phyloP scores from a whole-genome alignment of 2,797 vertebrate genomes.

The Periophthalmus magnuspinnatus region DNA sequence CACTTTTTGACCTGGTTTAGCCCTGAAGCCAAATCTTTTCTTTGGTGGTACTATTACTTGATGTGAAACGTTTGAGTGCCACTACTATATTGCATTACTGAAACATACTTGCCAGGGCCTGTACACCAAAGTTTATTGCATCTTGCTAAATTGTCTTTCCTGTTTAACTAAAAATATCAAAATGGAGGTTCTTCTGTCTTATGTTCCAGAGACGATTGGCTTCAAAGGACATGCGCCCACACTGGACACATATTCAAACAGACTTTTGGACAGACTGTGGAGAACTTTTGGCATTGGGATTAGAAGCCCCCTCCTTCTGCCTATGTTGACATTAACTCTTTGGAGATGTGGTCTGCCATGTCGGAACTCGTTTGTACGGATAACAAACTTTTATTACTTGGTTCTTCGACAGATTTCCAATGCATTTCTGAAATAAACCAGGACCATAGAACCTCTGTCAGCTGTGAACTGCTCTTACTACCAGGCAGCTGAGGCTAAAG shows the following conservation, averaged over 20 bases:
- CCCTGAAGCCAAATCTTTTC: too few relatives aligned
- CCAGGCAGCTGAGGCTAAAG: slow-evolving; percentile 5
- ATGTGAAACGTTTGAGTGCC: too few relatives aligned
- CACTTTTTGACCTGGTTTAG: too few relatives aligned
- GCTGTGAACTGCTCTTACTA: background rate
- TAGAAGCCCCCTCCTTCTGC: slow-evolving; percentile 1
- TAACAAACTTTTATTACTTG: slow-evolving; percentile 22
- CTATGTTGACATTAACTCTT: slow-evolving; percentile 16
- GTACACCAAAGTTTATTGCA: background rate
- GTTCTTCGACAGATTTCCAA: slow-evolving; percentile 23
- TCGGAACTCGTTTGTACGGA: slow-evolving; percentile 32
- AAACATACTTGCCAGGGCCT: too few relatives aligned
- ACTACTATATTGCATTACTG: too few relatives aligned
- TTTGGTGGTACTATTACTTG: too few relatives aligned
- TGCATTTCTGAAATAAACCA: background rate
- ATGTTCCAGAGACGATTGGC: background rate
- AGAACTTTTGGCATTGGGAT: background rate
- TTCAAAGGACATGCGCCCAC: background rate
- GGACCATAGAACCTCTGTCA: too few relatives aligned
- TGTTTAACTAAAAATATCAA: background rate
- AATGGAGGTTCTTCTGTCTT: background rate
- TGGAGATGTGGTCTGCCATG: slow-evolving; percentile 45
- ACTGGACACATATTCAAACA: background rate
- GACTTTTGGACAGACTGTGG: background rate
- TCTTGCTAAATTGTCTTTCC: background rate